Percentiles rank a stretch among this genome's conserved stretches.
These are phyloP conservation scores for Rhinogobio ventralis DNA, from an alignment of 2,797 vertebrate species.

Conservation along the genomic window DNA sequence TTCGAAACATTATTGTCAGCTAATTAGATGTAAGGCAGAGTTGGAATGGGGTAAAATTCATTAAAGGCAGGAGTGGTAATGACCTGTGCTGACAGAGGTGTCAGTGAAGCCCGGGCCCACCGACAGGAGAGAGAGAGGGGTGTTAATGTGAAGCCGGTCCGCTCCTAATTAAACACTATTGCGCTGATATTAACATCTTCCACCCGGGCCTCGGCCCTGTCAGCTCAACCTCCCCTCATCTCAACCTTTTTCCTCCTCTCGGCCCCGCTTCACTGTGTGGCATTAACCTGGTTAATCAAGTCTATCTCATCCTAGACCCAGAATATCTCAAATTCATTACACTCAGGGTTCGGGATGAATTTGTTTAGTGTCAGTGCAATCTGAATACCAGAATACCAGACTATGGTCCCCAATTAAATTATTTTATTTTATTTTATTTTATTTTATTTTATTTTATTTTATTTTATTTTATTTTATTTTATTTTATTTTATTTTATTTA, in stretches of 20 bases:
- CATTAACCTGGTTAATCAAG: conserved; percentile 79
- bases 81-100: conserved; percentile 97
- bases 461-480: no score
- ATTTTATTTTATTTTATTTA: no score
- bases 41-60: conserved; percentile 95
- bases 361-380: conserved; percentile 18
- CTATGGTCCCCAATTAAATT: not conserved
- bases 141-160: conserved; percentile 90
- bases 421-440: not conserved
- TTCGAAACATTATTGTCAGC: conserved; percentile 99
- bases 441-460: not conserved
- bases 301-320: conserved; percentile 43
- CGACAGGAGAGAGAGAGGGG: conserved; percentile 87
- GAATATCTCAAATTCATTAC: conserved; percentile 15
- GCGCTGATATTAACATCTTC: conserved; percentile 97
- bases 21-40: conserved; percentile 98
- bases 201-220: conserved; percentile 87
- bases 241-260: conserved; percentile 47
- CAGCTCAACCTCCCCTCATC: conserved; percentile 80
- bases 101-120: conserved; percentile 89
- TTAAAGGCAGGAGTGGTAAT: conserved; percentile 93
- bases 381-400: conserved; percentile 3
- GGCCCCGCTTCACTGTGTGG: conserved; percentile 62
- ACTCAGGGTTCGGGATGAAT: conserved; percentile 29
- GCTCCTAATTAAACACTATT: conserved; percentile 99